Conservation (phyloP, 2,888 invertebrate genomes). For the Azorinus chamasolen region DNA sequence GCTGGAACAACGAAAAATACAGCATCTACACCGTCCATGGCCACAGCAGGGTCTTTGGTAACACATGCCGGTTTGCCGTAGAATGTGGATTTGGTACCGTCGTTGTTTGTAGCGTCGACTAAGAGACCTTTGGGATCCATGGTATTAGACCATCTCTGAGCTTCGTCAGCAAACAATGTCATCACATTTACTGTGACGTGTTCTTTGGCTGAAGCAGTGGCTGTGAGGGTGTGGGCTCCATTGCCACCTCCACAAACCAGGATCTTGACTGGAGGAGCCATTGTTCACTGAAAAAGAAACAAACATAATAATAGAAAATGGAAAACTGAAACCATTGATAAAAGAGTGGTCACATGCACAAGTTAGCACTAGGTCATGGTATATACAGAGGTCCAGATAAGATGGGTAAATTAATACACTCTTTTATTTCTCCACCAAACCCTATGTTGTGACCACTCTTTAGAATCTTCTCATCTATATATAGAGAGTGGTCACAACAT, state of each 20-base stretch:
- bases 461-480: too few relatives aligned
- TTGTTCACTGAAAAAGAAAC: too few relatives aligned
- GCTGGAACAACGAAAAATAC: constrained; percentile 80
- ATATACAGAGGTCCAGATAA: too few relatives aligned
- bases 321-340: too few relatives aligned
- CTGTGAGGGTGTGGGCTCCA: constrained; percentile 79
- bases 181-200: constrained; percentile 73
- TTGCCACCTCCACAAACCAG: constrained; percentile 80
- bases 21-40: constrained; percentile 70
- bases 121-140: constrained; percentile 61
- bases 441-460: too few relatives aligned
- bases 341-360: too few relatives aligned
- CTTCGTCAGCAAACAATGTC: constrained; percentile 76
- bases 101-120: constrained; percentile 54
- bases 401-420: too few relatives aligned
- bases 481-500: too few relatives aligned
- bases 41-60: constrained; percentile 72
- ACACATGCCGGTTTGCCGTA: constrained; percentile 69
- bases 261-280: constrained; percentile 6
- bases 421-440: too few relatives aligned
- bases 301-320: too few relatives aligned
- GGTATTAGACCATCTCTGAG: constrained; percentile 72
- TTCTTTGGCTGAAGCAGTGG: constrained; percentile 64
- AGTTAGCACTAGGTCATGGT: too few relatives aligned
- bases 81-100: constrained; percentile 51